Percentiles rank a stretch among this genome's conserved stretches.
phyloP scores from a whole-genome alignment of 2,888 invertebrate genomes.

The Bellardia pandia region DNA sequence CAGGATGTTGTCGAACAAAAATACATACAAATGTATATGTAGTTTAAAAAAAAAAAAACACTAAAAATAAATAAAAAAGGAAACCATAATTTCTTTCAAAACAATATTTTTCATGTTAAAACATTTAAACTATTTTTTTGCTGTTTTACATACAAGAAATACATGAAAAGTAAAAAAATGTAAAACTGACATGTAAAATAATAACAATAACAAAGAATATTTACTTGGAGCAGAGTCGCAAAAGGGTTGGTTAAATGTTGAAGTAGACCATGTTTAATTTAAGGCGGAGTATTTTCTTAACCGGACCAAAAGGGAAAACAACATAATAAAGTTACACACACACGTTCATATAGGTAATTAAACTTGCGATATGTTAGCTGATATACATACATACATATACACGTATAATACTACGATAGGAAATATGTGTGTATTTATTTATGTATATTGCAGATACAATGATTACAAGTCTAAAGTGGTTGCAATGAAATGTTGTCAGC shows the following conservation, averaged over 20 bases:
- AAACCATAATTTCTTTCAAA: slow-evolving; percentile 71
- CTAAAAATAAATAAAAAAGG: slow-evolving; percentile 45
- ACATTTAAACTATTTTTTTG: slow-evolving; percentile 66
- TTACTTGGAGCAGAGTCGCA: neutral
- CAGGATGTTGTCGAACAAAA: slow-evolving; percentile 50
- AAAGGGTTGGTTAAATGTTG: slow-evolving; percentile 68
- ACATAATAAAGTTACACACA: slow-evolving; percentile 13
- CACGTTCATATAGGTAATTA: slow-evolving; percentile 48
- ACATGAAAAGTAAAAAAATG: neutral
- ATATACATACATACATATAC: neutral
- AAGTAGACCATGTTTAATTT: slow-evolving; percentile 59
- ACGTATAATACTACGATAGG: slow-evolving; percentile 30
- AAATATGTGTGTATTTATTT: neutral
- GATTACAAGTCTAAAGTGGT: slow-evolving; percentile 62
- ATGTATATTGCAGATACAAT: slow-evolving; percentile 12
- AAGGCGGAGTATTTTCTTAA: slow-evolving; percentile 65
- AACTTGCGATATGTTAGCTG: slow-evolving; percentile 59
- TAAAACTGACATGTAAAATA: slow-evolving; percentile 22
- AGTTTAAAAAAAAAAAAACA: neutral
- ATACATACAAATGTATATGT: neutral
- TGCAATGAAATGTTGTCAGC: slow-evolving; percentile 64
- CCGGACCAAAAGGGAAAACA: slow-evolving; percentile 37
- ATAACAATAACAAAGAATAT: neutral
- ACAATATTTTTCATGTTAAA: slow-evolving; percentile 71
- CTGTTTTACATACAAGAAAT: slow-evolving; percentile 55